These are phyloP conservation scores for Chrosomus eos DNA, from an alignment of 2,797 vertebrate species.

Conservation along the genomic window DNA sequence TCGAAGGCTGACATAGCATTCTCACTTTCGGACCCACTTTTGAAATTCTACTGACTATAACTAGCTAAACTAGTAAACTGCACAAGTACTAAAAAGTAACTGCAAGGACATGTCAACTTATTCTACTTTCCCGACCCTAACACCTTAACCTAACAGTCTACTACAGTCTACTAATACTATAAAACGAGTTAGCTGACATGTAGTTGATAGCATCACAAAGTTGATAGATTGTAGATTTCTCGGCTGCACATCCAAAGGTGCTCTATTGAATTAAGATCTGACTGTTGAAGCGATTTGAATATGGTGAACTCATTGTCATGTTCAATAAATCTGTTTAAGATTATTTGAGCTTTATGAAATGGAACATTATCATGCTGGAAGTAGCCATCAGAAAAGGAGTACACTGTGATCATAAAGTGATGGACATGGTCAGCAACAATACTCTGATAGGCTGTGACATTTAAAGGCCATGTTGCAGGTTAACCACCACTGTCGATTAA, in stretches of 20 bases:
- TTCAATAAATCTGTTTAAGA: not conserved
- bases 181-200: not conserved
- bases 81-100: too few relatives aligned
- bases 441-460: not conserved
- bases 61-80: too few relatives aligned
- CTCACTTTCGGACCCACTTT: not conserved
- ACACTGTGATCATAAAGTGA: not conserved
- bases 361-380: slow-evolving; percentile 50
- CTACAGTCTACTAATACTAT: not conserved
- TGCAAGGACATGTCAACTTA: not conserved
- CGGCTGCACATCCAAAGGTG: slow-evolving; percentile 49
- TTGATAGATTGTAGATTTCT: slow-evolving; percentile 37
- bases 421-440: not conserved
- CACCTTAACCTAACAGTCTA: not conserved
- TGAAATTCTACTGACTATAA: not conserved
- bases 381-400: slow-evolving; percentile 50
- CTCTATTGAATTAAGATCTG: not conserved
- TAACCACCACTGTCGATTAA: too few relatives aligned
- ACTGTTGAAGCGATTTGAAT: not conserved
- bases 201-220: not conserved
- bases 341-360: not conserved
- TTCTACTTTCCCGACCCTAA: not conserved
- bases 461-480: too few relatives aligned
- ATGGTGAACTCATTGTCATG: not conserved
- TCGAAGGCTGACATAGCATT: too few relatives aligned